Percentiles rank a stretch among this genome's conserved stretches.
phyloP scores from a whole-genome alignment of 1,140 invertebrate genomes.

The Caenorhabditis remanei region DNA sequence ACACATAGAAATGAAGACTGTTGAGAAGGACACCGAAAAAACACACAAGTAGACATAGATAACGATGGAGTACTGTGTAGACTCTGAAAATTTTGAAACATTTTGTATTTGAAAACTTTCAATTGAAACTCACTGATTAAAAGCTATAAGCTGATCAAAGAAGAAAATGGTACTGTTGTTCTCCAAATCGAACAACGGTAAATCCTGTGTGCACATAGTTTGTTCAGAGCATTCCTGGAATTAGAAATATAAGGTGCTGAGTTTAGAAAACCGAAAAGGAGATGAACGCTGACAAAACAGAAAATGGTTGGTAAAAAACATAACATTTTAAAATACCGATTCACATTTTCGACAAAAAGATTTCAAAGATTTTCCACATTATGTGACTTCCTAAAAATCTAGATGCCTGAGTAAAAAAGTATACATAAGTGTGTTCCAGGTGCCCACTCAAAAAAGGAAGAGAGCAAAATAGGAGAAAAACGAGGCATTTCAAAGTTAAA shows the following conservation, averaged over 20 bases:
- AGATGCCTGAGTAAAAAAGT: not conserved
- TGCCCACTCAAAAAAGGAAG: not conserved
- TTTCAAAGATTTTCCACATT: too few species aligned
- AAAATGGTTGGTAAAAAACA: not conserved
- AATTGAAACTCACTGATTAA: conserved; percentile 57
- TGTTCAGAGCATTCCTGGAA: conserved; percentile 30
- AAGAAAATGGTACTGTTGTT: conserved; percentile 59
- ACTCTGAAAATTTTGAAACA: conserved; percentile 47
- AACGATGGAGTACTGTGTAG: conserved; percentile 82
- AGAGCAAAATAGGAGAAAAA: not conserved
- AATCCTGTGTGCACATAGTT: conserved; percentile 59
- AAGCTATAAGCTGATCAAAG: conserved; percentile 58
- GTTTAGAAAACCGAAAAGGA: not conserved
- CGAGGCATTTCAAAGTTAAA: conserved; percentile 43
- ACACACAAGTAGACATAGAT: conserved; percentile 84
- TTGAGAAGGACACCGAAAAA: conserved; percentile 89
- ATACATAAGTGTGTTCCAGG: conserved; percentile 25
- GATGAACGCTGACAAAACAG: not conserved
- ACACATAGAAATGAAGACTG: conserved; percentile 87
- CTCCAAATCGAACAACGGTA: conserved; percentile 64
- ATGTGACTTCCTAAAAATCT: too few species aligned
- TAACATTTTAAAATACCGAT: too few species aligned
- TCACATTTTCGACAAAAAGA: too few species aligned
- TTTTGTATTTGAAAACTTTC: not conserved
- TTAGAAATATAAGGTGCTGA: not conserved